Evolutionary conservation across 35 echinoderm and acorn worm species (phyloP).

Genomic region (Chiridota heheva): DNA sequence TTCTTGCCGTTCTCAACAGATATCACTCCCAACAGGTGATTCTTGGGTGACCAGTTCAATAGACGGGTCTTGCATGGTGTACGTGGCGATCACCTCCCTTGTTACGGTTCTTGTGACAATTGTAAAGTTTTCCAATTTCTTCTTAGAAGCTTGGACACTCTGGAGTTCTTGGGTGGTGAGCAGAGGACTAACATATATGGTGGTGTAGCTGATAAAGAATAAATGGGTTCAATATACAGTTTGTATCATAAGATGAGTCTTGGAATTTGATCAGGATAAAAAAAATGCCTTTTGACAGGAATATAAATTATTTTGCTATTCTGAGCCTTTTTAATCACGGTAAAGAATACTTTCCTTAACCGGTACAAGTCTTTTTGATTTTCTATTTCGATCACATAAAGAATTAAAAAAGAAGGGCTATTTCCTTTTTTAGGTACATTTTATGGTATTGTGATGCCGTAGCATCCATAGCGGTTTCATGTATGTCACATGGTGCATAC

Average conservation of each 20-base stretch:
- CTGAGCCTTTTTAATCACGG: not conserved
- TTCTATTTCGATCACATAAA: not conserved
- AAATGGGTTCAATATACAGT: not conserved
- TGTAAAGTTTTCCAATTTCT: slow-evolving; percentile 74
- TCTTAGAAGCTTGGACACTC: slow-evolving; percentile 44
- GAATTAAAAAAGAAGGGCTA: too few species aligned
- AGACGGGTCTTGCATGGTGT: slow-evolving; percentile 80
- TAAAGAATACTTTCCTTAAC: not conserved
- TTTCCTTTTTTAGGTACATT: too few species aligned
- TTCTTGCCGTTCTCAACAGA: slow-evolving; percentile 79
- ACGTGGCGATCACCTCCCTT: slow-evolving; percentile 87
- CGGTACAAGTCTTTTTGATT: not conserved
- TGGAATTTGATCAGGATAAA: too few species aligned
- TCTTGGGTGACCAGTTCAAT: slow-evolving; percentile 78
- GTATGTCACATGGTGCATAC: too few species aligned
- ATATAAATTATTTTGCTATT: not conserved
- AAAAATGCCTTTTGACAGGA: not conserved
- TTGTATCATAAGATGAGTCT: too few species aligned
- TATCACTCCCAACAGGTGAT: slow-evolving; percentile 86
- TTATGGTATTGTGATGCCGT: too few species aligned
- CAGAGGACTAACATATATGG: slow-evolving; percentile 76
- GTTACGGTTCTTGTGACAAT: slow-evolving; percentile 64
- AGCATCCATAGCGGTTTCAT: too few species aligned
- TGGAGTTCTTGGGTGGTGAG: slow-evolving; percentile 76
- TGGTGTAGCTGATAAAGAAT: slow-evolving; percentile 68